These are phyloP conservation scores for Pecten maximus DNA, from an alignment of 2,888 invertebrate genomes.

Conservation along the genomic window DNA sequence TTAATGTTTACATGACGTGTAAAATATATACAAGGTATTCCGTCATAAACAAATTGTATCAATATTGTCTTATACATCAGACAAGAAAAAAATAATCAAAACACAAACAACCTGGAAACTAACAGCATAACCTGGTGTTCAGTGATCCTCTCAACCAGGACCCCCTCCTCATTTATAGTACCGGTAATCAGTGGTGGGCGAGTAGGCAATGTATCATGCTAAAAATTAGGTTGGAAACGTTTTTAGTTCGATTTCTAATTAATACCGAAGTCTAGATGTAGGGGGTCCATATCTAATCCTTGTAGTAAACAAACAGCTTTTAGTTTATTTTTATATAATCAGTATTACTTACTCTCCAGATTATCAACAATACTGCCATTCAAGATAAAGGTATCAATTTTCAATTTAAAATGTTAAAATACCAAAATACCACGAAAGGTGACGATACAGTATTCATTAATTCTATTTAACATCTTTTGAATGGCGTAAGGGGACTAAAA, in stretches of 20 bases:
- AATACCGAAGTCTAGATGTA: background rate
- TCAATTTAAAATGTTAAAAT: conserved; percentile 29
- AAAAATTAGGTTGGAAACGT: background rate
- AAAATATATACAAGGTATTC: background rate
- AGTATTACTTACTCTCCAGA: background rate
- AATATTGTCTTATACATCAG: background rate
- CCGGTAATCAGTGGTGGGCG: too few relatives aligned
- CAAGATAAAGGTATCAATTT: background rate
- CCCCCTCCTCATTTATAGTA: background rate
- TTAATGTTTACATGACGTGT: background rate
- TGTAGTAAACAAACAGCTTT: background rate
- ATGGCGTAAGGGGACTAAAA: conserved; percentile 19
- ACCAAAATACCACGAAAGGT: conserved; percentile 33
- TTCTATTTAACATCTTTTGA: conserved; percentile 7
- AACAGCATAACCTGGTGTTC: background rate
- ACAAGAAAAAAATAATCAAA: background rate
- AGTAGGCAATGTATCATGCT: background rate
- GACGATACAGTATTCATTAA: conserved; percentile 8
- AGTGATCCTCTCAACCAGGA: too few relatives aligned
- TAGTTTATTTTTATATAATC: conserved; percentile 5
- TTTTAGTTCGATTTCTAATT: background rate
- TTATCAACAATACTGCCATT: background rate
- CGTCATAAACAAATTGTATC: background rate
- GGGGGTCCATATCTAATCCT: background rate
- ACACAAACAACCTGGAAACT: background rate